Base-by-base conservation (phyloP, 2,888 invertebrate genomes). In the Clostera curtula region DNA sequence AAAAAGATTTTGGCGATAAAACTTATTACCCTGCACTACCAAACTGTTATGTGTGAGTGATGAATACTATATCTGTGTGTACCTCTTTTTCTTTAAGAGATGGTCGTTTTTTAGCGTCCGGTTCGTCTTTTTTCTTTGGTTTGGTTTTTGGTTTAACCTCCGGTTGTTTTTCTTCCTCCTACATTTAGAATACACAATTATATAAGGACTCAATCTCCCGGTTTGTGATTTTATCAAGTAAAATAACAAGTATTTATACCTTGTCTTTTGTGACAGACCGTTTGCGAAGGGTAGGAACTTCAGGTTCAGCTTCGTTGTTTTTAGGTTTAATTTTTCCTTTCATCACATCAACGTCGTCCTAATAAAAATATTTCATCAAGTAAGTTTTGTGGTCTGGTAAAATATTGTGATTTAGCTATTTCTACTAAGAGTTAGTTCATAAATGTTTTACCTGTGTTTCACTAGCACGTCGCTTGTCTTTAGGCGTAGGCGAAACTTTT, bases 31-130 rank as follows among this genome's bases (percentile, higher is more conserved):
- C 31, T 29, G 31, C 35, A 35, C 45, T 43, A 40, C 29, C 43
- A 49, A 50, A 55, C 48, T 47, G 47, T 56, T 53, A 47, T 34
- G 31, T 47, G 43, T 58, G 36, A 32, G 40, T 56, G 49, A 41
- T 19, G 36, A 28, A 27, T 37, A 51, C 10, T 34, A 16, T 24
- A 31, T 24, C 19, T 28, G 29, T 32, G 22, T 35, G 35, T 73
- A 83, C 83, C 83, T 83, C 75, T 62, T 76, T 74, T 41, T 80
- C 69, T 75, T 80, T 83, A 20, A 75, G 52, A 38, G 80, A 79
- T 19, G 74, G 59, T 28, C 82, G 74, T 52, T 83, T 80, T 69
- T 82, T 80, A 52, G 65, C 47, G 28, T 59, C 62, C 7, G 71
- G 58, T 31, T 77, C 76, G 32, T 75, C 74, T 56, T 75, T 71